Percentiles rank a stretch among this genome's conserved stretches.
Evolutionary conservation across 2,113 vertebrate species (phyloP).

Genomic region (Leptocoma aspasia): DNA sequence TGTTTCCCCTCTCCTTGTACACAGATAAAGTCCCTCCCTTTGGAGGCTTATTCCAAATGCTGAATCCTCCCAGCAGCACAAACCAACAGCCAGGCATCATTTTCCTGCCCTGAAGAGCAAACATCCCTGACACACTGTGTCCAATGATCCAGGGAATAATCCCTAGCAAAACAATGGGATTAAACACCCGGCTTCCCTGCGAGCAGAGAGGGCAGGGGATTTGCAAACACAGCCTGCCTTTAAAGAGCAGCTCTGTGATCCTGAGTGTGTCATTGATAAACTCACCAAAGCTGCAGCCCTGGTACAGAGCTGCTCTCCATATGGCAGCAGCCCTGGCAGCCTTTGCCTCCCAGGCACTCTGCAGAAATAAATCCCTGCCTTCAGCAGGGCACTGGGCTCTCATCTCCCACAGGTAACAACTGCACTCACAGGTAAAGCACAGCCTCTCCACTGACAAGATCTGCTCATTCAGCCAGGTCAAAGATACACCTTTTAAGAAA

Average conservation of each 20-base stretch:
- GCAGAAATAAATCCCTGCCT: slow-evolving; percentile 6
- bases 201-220: neutral
- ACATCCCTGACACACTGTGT: neutral
- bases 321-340: slow-evolving; percentile 40
- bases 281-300: slow-evolving; percentile 37
- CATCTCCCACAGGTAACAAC: neutral
- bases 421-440: neutral
- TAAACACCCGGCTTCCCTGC: neutral
- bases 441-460: neutral
- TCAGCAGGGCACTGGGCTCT: neutral
- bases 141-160: slow-evolving; percentile 6
- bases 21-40: neutral
- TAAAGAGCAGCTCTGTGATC: slow-evolving; percentile 26
- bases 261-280: slow-evolving; percentile 11
- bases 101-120: slow-evolving; percentile 19
- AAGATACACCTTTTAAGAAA: slow-evolving; percentile 17
- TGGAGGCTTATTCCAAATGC: slow-evolving; percentile 1
- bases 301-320: neutral
- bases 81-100: neutral
- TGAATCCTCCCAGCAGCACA: neutral
- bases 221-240: slow-evolving; percentile 7
- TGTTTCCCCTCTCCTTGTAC: neutral
- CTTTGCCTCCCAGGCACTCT: neutral
- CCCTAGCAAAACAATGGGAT: slow-evolving; percentile 25
- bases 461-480: slow-evolving; percentile 6